Percentiles rank a stretch among this genome's conserved stretches.
phyloP scores from a whole-genome alignment of 1,140 invertebrate genomes.

The Papilio polytes region DNA sequence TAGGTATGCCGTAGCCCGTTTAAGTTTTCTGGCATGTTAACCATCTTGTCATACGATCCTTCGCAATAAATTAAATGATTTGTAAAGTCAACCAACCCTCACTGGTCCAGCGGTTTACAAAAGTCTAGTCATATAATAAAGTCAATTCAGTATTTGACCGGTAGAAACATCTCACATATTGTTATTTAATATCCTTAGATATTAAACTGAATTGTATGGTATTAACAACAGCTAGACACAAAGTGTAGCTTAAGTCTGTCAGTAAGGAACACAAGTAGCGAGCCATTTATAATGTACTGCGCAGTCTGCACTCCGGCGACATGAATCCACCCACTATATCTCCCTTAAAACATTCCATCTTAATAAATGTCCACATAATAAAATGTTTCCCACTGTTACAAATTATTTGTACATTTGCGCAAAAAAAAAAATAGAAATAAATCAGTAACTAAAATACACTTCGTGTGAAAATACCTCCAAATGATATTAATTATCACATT shows the following conservation, averaged over 20 bases:
- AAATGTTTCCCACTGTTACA: background rate
- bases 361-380: constrained; percentile 17
- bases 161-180: background rate
- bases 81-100: too few species aligned
- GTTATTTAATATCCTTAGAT: background rate
- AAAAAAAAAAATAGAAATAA: background rate
- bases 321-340: constrained; percentile 1
- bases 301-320: background rate
- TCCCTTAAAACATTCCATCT: constrained; percentile 10
- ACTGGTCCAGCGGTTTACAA: too few species aligned
- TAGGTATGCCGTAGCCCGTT: background rate
- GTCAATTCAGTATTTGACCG: too few species aligned
- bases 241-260: background rate
- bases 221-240: background rate
- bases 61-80: too few species aligned
- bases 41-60: too few species aligned
- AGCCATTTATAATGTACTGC: constrained; percentile 5
- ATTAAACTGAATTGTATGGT: background rate
- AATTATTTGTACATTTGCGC: background rate
- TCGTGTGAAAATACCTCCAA: background rate
- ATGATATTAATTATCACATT: background rate
- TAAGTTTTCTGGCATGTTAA: too few species aligned
- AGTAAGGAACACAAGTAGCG: constrained; percentile 6
- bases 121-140: too few species aligned
- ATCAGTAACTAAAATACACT: background rate